phyloP scores from a whole-genome alignment of 2,113 vertebrate genomes.

The Thamnophis sirtalis region DNA sequence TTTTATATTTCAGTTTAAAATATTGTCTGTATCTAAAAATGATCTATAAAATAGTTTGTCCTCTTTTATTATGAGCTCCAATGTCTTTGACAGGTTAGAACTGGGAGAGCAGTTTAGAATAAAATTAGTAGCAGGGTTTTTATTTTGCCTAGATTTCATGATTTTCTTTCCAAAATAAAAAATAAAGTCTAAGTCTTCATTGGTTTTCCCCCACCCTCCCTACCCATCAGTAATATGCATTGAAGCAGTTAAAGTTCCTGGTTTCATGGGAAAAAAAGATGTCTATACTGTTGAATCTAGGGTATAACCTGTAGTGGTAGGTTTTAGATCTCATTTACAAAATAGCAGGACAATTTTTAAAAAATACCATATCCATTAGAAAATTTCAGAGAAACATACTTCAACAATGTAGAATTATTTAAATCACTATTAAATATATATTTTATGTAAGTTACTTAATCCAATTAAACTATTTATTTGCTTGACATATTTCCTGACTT shows the following conservation, averaged over 20 bases:
- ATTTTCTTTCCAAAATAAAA: background rate
- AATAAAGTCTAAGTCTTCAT: background rate
- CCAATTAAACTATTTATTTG: background rate
- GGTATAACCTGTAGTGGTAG: background rate
- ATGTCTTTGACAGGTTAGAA: background rate
- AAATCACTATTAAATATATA: background rate
- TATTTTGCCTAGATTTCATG: background rate
- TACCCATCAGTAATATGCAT: background rate
- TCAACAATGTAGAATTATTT: background rate
- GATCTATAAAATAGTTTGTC: background rate
- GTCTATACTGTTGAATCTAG: background rate
- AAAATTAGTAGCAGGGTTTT: background rate
- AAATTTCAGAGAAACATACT: background rate
- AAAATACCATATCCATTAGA: background rate
- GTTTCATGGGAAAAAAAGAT: background rate
- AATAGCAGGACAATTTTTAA: background rate
- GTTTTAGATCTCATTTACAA: background rate
- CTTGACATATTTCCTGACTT: background rate
- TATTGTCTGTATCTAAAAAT: background rate
- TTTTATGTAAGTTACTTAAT: background rate
- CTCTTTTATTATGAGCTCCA: background rate
- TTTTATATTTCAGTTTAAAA: background rate
- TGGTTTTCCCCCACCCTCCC: background rate
- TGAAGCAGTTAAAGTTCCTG: background rate
- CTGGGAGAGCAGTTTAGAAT: background rate